phyloP scores from a whole-genome alignment of 2,113 vertebrate species.

The Mellivora capensis region DNA sequence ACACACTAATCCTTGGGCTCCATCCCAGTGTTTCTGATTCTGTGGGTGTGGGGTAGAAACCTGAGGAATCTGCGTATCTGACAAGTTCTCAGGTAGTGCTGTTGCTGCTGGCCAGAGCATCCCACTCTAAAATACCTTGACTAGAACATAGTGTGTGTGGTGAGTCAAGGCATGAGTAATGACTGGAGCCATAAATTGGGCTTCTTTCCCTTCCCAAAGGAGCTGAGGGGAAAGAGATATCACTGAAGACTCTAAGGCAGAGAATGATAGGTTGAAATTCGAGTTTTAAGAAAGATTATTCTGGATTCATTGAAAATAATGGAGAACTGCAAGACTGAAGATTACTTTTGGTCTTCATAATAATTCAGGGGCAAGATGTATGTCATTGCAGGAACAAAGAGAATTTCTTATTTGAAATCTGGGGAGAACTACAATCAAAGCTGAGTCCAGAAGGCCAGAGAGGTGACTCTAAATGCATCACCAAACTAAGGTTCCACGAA shows the following conservation, averaged over 20 bases:
- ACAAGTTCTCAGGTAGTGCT: neutral
- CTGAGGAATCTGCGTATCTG: neutral
- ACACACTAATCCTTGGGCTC: neutral
- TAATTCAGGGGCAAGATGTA: neutral
- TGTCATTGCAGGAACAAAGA: neutral
- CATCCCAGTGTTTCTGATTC: neutral
- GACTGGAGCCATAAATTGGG: neutral
- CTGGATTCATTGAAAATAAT: neutral
- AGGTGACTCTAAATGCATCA: neutral
- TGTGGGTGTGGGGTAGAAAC: neutral
- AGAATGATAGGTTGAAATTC: neutral
- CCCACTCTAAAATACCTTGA: neutral
- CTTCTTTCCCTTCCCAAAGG: neutral
- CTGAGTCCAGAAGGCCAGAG: neutral
- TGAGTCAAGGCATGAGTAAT: neutral
- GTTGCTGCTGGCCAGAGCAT: neutral
- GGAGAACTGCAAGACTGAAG: neutral
- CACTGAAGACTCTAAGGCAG: neutral
- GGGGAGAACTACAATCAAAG: neutral
- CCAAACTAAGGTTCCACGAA: neutral
- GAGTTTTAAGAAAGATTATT: neutral
- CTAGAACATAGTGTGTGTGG: neutral
- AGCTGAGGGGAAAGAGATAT: neutral
- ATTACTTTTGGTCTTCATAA: neutral
- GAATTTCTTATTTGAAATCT: neutral